Evolutionary conservation across 2,113 vertebrate species (phyloP).

Genomic region (Panthera tigris): DNA sequence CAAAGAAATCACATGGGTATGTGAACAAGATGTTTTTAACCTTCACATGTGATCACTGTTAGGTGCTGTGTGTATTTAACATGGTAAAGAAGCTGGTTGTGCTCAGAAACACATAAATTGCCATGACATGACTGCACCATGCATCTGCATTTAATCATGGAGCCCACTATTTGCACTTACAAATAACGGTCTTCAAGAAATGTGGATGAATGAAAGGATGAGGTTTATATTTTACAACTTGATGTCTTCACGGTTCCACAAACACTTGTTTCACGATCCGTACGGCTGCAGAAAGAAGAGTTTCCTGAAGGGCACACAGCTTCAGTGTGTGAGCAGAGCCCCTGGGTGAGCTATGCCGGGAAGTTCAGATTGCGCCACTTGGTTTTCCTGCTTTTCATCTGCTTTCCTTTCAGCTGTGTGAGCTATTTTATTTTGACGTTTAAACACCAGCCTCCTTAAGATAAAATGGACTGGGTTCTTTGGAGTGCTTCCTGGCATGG

Average conservation of each 20-base stretch:
- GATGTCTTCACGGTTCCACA: background rate
- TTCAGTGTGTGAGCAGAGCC: background rate
- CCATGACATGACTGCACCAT: no score
- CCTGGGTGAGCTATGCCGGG: background rate
- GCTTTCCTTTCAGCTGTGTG: background rate
- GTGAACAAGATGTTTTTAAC: background rate
- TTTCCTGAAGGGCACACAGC: background rate
- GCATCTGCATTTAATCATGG: background rate
- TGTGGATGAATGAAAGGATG: background rate
- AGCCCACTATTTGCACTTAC: background rate
- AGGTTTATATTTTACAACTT: background rate
- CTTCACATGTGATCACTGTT: background rate
- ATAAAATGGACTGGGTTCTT: constrained; percentile 67
- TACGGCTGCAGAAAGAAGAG: background rate
- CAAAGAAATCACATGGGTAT: background rate
- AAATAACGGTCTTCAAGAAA: background rate
- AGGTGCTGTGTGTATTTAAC: background rate
- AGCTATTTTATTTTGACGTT: constrained; percentile 64
- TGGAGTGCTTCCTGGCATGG: constrained; percentile 72
- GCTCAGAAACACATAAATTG: background rate
- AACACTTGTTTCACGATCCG: background rate
- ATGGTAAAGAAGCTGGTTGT: background rate
- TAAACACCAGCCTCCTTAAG: constrained; percentile 63
- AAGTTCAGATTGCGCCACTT: background rate
- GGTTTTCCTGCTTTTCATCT: background rate